Conservation (phyloP, 2,797 vertebrate species). For the Myotis daubentonii region DNA sequence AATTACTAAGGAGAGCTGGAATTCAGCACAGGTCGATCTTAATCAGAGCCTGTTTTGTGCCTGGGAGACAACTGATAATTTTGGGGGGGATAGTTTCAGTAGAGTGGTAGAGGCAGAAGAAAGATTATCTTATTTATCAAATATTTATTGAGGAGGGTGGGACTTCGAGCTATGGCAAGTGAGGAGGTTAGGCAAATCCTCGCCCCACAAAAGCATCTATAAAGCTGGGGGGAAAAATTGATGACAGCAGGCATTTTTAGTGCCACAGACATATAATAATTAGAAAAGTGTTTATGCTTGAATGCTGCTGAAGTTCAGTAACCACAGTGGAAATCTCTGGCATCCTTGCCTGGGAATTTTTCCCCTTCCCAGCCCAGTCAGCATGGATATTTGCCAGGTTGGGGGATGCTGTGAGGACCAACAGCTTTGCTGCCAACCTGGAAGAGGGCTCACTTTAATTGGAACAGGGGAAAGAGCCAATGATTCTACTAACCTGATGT, state of each 20-base stretch:
- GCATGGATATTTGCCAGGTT: not conserved
- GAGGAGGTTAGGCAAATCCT: not conserved
- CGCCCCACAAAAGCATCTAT: not conserved
- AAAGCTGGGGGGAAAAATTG: not conserved
- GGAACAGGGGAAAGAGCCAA: not conserved
- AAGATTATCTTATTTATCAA: not conserved
- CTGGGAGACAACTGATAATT: not conserved
- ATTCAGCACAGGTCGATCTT: not conserved
- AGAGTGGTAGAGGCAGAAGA: not conserved
- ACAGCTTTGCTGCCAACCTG: not conserved
- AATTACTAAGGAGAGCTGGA: not conserved
- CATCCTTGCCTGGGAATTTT: not conserved
- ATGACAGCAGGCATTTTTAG: not conserved
- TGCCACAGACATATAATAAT: not conserved
- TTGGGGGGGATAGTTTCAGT: not conserved
- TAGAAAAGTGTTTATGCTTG: not conserved
- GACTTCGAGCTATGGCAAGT: not conserved
- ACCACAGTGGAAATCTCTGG: not conserved
- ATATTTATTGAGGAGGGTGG: not conserved
- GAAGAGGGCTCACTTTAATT: not conserved
- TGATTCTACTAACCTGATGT: not conserved
- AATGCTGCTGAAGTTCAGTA: not conserved
- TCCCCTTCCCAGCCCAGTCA: not conserved
- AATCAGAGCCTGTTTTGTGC: slow-evolving; percentile 3
- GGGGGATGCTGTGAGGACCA: not conserved